Percentiles rank a stretch among this genome's conserved stretches.
Conservation (phyloP, 2,797 vertebrate genomes). For the Prionace glauca region DNA sequence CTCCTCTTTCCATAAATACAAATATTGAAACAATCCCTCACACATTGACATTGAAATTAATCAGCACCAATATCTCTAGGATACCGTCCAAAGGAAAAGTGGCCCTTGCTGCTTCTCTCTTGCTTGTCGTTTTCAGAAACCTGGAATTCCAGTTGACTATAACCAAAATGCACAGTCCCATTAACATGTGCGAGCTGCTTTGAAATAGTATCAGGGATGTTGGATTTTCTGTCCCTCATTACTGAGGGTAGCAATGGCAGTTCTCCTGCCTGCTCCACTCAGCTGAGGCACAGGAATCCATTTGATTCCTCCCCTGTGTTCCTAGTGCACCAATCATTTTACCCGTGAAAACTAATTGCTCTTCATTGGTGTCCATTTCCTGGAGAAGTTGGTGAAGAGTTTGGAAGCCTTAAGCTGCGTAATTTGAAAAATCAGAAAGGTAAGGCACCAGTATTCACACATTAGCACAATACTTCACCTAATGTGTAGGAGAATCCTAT, state of each 20-base stretch:
- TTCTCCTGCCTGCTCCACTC: neutral
- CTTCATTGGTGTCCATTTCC: neutral
- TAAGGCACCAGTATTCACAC: neutral
- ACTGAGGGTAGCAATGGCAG: neutral
- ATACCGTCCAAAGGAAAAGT: neutral
- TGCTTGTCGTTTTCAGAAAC: neutral
- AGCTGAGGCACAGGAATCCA: neutral
- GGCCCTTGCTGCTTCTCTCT: neutral
- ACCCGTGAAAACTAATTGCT: neutral
- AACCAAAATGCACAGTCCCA: neutral
- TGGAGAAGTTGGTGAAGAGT: neutral
- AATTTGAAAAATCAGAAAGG: neutral
- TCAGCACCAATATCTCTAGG: conserved; percentile 71
- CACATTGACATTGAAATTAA: conserved; percentile 77
- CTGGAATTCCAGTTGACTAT: neutral
- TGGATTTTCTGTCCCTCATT: neutral
- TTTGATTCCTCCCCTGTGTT: neutral
- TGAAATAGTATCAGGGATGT: neutral
- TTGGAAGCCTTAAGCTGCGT: neutral
- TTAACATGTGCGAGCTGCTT: neutral
- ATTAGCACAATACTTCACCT: neutral
- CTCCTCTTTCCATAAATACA: conserved; percentile 70
- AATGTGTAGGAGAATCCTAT: neutral
- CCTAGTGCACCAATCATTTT: neutral
- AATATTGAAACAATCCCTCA: conserved; percentile 71